phyloP scores from a whole-genome alignment of 2,797 vertebrate species.

The Eulemur rubriventer region DNA sequence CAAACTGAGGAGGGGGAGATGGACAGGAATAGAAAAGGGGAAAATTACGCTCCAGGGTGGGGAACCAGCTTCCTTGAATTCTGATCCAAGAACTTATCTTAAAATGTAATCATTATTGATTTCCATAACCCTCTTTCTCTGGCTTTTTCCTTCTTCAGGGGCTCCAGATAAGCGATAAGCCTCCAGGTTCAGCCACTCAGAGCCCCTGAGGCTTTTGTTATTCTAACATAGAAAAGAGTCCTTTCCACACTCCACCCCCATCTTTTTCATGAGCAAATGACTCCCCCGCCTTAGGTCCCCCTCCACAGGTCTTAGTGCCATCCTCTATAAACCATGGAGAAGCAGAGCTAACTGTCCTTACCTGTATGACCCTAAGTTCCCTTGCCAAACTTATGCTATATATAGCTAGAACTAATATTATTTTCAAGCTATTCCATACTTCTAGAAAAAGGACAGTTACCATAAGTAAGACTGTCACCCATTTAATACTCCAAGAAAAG shows the following conservation, averaged over 20 bases:
- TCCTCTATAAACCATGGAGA: not conserved
- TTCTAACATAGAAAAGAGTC: not conserved
- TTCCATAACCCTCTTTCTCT: not conserved
- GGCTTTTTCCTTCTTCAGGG: not conserved
- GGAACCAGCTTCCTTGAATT: not conserved
- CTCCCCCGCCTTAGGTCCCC: not conserved
- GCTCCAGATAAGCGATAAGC: not conserved
- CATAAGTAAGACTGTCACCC: not conserved
- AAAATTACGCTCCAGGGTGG: not conserved
- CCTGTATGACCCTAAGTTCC: not conserved
- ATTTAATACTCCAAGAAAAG: not conserved
- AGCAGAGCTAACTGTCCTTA: not conserved
- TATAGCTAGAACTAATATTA: not conserved
- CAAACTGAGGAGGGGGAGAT: not conserved
- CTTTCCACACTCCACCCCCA: not conserved
- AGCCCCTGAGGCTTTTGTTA: not conserved
- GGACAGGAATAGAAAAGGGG: not conserved
- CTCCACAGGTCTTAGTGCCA: not conserved
- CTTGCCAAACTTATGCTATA: not conserved
- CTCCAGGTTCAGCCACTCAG: not conserved
- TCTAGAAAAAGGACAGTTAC: not conserved
- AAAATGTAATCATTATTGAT: slow-evolving; percentile 25
- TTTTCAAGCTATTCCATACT: slow-evolving; percentile 11
- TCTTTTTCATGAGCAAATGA: not conserved
- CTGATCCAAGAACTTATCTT: not conserved